Evolutionary conservation across 2,797 vertebrate genomes (phyloP).

Genomic region (Denticeps clupeoides): DNA sequence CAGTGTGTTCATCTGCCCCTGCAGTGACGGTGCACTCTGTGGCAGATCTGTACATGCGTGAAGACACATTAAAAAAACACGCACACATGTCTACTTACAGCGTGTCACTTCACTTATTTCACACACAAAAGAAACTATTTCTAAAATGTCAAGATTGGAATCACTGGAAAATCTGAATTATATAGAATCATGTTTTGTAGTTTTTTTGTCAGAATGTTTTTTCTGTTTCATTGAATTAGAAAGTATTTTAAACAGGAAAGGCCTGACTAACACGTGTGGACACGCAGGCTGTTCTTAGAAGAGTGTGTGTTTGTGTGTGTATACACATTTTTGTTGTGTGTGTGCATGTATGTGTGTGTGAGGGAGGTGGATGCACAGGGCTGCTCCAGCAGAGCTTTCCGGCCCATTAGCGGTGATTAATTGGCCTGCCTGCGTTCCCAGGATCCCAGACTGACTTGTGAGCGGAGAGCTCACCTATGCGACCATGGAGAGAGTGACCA

Average conservation of each 20-base stretch:
- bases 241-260: not conserved
- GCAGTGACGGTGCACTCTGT: too few relatives aligned
- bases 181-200: constrained; percentile 14
- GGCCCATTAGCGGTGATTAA: constrained; percentile 76
- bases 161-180: too few relatives aligned
- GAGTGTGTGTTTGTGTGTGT: constrained; percentile 17
- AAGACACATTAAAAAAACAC: too few relatives aligned
- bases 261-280: constrained; percentile 6
- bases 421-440: constrained; percentile 60
- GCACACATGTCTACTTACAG: too few relatives aligned
- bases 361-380: constrained; percentile 53
- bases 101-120: too few relatives aligned
- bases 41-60: too few relatives aligned
- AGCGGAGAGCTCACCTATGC: constrained; percentile 61
- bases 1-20: too few relatives aligned
- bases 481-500: constrained; percentile 35
- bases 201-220: constrained; percentile 23
- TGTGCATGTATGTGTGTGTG: constrained; percentile 23
- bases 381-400: constrained; percentile 56
- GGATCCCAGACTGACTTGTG: constrained; percentile 59
- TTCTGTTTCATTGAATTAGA: not conserved
- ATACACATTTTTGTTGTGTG: constrained; percentile 13
- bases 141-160: too few relatives aligned
- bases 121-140: too few relatives aligned
- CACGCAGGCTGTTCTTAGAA: constrained; percentile 9